phyloP scores from a whole-genome alignment of 2,888 invertebrate species.

The Priocnemis perturbator region DNA sequence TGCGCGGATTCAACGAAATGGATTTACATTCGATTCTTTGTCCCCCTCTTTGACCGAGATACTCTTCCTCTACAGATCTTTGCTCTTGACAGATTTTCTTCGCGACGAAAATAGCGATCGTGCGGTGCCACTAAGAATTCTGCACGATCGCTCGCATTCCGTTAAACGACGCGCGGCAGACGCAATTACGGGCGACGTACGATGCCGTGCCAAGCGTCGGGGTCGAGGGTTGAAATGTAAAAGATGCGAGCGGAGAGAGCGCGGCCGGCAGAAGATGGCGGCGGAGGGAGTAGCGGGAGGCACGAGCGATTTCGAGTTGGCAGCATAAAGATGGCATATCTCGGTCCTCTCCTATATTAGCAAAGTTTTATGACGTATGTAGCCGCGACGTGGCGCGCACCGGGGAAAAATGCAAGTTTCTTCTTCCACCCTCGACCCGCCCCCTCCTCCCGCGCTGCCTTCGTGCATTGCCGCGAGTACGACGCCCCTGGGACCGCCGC shows the following conservation, averaged over 20 bases:
- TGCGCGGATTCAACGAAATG: too few species aligned
- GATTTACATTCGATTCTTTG: too few species aligned
- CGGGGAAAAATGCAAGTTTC: conserved; percentile 48
- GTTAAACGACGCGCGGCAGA: not conserved
- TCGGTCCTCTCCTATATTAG: conserved; percentile 46
- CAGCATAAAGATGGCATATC: conserved; percentile 38
- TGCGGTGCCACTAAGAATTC: too few species aligned
- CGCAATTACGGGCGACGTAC: not conserved
- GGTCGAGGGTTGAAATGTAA: conserved; percentile 23
- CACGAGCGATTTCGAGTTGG: conserved; percentile 44
- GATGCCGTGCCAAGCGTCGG: conserved; percentile 9
- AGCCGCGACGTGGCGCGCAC: conserved; percentile 23
- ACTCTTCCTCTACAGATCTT: too few species aligned
- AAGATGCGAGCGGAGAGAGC: conserved; percentile 30
- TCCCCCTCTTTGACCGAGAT: too few species aligned
- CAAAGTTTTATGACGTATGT: conserved; percentile 54
- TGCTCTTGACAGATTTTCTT: too few species aligned
- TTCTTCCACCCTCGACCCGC: conserved; percentile 12
- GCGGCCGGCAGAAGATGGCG: conserved; percentile 30
- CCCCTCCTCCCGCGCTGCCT: conserved; percentile 32
- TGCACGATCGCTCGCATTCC: too few species aligned
- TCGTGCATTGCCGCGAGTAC: conserved; percentile 9
- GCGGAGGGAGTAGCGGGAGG: conserved; percentile 21
- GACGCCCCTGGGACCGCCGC: conserved; percentile 1
- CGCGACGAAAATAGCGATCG: too few species aligned